phyloP scores from a whole-genome alignment of 2,797 vertebrate genomes.

The Diglossa cyanea region DNA sequence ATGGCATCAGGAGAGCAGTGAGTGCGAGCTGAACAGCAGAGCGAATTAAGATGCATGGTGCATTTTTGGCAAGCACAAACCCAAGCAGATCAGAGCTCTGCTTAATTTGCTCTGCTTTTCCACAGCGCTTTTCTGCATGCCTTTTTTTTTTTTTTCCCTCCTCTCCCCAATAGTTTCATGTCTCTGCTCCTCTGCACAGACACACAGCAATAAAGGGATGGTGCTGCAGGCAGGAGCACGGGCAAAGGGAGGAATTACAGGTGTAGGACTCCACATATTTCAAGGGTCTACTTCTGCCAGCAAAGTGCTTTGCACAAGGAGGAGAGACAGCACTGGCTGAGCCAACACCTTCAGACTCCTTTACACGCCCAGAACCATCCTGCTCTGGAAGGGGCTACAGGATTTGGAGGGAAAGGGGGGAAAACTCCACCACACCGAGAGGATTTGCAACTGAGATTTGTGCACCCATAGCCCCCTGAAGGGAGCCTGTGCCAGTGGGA shows the following conservation, averaged over 20 bases:
- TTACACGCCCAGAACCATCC: neutral
- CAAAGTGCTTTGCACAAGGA: neutral
- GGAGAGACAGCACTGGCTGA: neutral
- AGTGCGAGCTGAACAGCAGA: constrained; percentile 38
- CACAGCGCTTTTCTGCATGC: constrained; percentile 54
- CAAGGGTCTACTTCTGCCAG: constrained; percentile 35
- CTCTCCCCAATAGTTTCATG: neutral
- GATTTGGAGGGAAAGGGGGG: rapidly evolving
- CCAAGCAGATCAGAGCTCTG: constrained; percentile 68
- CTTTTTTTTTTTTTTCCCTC: neutral
- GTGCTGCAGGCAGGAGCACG: constrained; percentile 24
- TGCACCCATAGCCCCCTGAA: neutral
- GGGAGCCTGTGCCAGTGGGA: neutral
- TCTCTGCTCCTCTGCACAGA: constrained; percentile 20
- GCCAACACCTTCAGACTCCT: neutral
- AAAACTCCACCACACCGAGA: neutral
- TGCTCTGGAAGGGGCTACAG: neutral
- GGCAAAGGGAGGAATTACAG: constrained; percentile 41
- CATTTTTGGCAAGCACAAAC: constrained; percentile 75
- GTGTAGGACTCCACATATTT: constrained; percentile 52
- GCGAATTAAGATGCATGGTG: constrained; percentile 79
- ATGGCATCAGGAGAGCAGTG: constrained; percentile 63
- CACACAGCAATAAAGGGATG: constrained; percentile 31
- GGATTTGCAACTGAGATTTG: neutral
- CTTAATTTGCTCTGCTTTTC: constrained; percentile 70